Evolutionary conservation across 2,113 vertebrate species (phyloP).

Genomic region (Gymnorhina tibicen): DNA sequence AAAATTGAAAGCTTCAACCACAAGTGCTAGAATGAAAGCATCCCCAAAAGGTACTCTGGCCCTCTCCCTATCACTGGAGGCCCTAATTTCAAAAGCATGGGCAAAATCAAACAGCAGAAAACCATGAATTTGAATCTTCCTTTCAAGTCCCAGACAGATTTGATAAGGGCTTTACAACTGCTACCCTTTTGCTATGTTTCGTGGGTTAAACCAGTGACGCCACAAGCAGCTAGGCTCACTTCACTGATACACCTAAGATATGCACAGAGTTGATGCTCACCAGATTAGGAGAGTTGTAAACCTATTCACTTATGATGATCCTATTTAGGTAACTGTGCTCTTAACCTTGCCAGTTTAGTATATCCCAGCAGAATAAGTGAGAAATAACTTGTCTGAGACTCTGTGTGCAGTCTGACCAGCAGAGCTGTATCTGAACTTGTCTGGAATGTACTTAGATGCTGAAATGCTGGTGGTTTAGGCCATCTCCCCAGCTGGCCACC

Average conservation of each 20-base stretch:
- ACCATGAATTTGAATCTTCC: not conserved
- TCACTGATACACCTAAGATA: not conserved
- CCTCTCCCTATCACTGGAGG: not conserved
- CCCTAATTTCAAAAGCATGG: not conserved
- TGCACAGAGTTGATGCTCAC: not conserved
- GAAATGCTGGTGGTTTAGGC: not conserved
- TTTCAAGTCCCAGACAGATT: not conserved
- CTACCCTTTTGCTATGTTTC: not conserved
- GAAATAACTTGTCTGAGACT: not conserved
- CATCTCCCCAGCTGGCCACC: not conserved
- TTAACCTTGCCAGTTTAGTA: not conserved
- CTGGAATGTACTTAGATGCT: not conserved
- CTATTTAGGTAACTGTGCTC: not conserved
- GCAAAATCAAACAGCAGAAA: not conserved
- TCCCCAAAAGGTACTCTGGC: not conserved
- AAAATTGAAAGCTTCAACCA: not conserved
- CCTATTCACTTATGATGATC: not conserved
- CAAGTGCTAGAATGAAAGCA: not conserved
- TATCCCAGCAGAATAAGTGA: not conserved
- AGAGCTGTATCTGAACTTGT: not conserved
- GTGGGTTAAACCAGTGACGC: not conserved
- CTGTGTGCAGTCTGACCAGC: not conserved
- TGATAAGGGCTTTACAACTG: not conserved
- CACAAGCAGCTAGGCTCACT: not conserved
- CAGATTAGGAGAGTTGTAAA: not conserved